Evolutionary conservation across 2,888 invertebrate genomes (phyloP), one percentile per base, ranked within the genome.

Genomic region (Cremastinae sp.): DNA sequence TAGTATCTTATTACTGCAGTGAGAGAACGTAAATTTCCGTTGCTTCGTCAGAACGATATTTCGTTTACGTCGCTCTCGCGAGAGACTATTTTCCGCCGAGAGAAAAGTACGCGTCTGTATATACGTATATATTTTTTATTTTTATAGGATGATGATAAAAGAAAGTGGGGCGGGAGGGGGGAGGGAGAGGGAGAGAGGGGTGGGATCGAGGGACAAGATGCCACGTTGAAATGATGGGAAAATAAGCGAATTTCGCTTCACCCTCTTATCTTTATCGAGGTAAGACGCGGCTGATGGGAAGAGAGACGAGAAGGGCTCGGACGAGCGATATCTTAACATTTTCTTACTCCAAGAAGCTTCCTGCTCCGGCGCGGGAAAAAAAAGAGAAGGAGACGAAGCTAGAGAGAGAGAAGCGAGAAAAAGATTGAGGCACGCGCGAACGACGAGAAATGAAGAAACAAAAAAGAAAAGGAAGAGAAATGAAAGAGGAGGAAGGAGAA

Each of bases 241-340:
- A 88, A 89, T 89, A 89, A 89, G 88, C 87, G 85, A 88, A 89
- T 89, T 89, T 89, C 84, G 86, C 83, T 84, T 82, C 82, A 79
- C 81, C 82, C 82, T 82, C 80, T 79, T 80, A 79, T 79, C 78
- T 75, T 41, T 75, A 64, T 51, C 53, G 73, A 71, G 72, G 71
- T 54, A 65, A 68, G 72, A 75, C 74, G 49, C 38, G 72, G 45
- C 43, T 43, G 53, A 36, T n/a, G 41, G 47, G 8, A 14, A n/a
- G 66, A 38, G 62, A 49, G 61, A 64, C 16, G 61, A 56, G 62
- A 68, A 18, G 53, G 47, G 58, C 8, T 36, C 51, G 62, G 51
- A 47, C 45, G 68, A 38, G 47, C 47, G 64, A 54, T 72, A 79
- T 71, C 72, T 70, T 53, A 74, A 73, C 54, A 59, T 77, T 77